Conservation (phyloP, 2,888 invertebrate species). For the Rhopalosiphum nymphaeae region DNA sequence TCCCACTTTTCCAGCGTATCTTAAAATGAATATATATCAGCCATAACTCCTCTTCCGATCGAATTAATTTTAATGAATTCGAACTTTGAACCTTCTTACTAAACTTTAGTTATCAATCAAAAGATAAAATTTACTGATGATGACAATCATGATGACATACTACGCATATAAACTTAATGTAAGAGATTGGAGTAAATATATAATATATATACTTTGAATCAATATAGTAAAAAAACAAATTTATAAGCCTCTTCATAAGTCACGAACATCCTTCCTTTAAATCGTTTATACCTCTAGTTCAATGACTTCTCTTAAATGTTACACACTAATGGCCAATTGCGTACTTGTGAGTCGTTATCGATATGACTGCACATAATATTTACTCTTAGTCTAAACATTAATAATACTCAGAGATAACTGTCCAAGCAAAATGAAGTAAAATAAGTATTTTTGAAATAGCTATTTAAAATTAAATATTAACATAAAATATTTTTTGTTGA, state of each 20-base stretch:
- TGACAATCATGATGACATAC: background rate
- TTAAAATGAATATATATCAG: background rate
- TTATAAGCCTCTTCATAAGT: background rate
- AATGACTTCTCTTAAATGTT: background rate
- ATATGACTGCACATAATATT: background rate
- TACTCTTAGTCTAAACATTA: background rate
- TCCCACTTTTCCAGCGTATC: background rate
- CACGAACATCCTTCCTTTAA: background rate
- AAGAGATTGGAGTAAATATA: background rate
- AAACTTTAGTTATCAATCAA: background rate
- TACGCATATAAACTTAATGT: background rate
- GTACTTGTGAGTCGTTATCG: background rate
- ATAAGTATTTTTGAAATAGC: background rate
- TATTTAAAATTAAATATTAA: background rate
- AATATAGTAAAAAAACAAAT: background rate
- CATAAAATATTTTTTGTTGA: background rate
- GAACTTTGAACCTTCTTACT: background rate
- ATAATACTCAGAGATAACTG: background rate
- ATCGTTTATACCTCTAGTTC: background rate
- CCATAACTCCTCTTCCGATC: background rate
- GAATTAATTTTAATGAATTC: background rate
- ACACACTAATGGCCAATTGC: background rate
- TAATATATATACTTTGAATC: background rate
- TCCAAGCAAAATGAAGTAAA: background rate
- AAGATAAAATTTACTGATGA: background rate